Evolutionary conservation across 2,797 vertebrate species (phyloP), one percentile per base, ranked within the genome.

Genomic region (Acridotheres tristis): DNA sequence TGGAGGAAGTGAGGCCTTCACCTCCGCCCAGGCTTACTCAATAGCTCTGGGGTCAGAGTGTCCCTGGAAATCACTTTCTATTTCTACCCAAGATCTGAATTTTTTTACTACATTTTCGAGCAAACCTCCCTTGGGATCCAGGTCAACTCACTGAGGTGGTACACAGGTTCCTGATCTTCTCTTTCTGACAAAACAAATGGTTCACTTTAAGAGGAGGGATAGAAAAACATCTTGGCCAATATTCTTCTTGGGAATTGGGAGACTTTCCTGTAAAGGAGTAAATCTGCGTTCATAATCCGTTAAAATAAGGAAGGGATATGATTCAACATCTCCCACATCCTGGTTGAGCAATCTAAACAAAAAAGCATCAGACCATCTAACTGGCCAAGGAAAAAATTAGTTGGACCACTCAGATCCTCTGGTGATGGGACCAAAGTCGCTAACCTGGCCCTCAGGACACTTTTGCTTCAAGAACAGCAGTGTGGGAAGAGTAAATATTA

Each of bases 321-420:
- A 93, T 92, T 94, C 91, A 96, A 83, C 62, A 81, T 58, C 55
- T 89, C 92, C 80, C 88, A 94, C 94, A 92, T 95, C 93, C 93
- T 91, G 75, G 50, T 71, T 96, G 36, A 92, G 93, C 22, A 95
- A 96, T 83, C 58, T 53, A 87, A 92, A 89, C 53, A 79, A 85
- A 90, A 90, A 85, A 61, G 36, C 67, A 89, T 19, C 32, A 73
- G 40, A 72, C 32, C 13, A 76, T 63, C 63, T 77, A 91, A 85
- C 16, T 85, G 34, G 66, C 66, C 32, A 94, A 92, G 61, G 65
- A 83, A 89, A 96, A 88, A 68, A 32, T 58, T 69, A 57, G 45
- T 42, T 78, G 47, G 47, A 65, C 43, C 11, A 38, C 18, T 68
- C 21, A 66, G 69, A 91, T 50, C 30, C 17, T 80, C 45, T 71